Percentiles rank a stretch among this genome's conserved stretches.
phyloP scores from a whole-genome alignment of 2,113 vertebrate species.

The Syrmaticus mikado region DNA sequence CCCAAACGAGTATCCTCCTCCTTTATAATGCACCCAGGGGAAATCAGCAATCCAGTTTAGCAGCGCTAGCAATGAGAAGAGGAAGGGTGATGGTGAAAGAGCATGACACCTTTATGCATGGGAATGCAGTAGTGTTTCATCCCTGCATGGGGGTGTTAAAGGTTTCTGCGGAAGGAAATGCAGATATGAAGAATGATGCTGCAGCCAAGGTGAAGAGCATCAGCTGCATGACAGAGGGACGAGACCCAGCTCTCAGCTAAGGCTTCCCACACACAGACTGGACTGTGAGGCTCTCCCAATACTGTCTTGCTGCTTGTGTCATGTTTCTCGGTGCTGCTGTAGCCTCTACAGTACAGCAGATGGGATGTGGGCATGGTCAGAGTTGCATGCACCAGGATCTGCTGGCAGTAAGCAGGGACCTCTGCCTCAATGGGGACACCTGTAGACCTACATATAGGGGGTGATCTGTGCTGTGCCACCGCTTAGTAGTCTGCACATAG shows the following conservation, averaged over 20 bases:
- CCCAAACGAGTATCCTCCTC: not conserved
- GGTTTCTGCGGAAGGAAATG: not conserved
- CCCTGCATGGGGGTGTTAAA: not conserved
- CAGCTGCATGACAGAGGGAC: not conserved
- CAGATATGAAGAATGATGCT: not conserved
- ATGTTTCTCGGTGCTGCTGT: not conserved
- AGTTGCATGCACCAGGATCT: rapidly evolving
- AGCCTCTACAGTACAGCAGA: not conserved
- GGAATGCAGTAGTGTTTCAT: not conserved
- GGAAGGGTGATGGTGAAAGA: not conserved
- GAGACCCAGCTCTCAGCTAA: not conserved
- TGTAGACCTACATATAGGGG: rapidly evolving
- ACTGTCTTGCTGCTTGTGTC: not conserved
- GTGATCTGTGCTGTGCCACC: not conserved
- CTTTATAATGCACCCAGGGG: not conserved
- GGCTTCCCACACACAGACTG: too few species aligned
- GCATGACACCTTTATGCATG: rapidly evolving
- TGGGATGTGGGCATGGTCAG: rapidly evolving
- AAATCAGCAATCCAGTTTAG: not conserved
- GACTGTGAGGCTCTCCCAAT: not conserved
- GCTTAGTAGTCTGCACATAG: not conserved
- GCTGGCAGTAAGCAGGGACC: not conserved
- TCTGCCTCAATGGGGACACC: rapidly evolving
- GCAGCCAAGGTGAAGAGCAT: rapidly evolving
- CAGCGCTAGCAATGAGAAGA: not conserved